phyloP scores from a whole-genome alignment of 1,140 invertebrate genomes.

The Zaprionus kolodkinae region DNA sequence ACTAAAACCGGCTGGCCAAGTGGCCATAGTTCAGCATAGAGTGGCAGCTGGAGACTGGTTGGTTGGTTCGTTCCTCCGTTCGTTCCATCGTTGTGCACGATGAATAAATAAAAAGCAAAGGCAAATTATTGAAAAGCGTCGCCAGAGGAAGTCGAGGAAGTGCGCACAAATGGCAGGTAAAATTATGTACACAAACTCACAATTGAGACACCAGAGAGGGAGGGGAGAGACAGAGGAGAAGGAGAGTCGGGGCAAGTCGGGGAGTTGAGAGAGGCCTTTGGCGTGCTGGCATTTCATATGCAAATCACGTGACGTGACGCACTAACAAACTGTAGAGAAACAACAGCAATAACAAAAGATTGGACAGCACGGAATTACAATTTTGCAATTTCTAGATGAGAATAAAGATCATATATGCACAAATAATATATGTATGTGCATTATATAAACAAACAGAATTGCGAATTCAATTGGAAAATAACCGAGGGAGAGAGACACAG shows the following conservation, averaged over 20 bases:
- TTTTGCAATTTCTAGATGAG: slow-evolving; percentile 53
- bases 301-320: slow-evolving; percentile 61
- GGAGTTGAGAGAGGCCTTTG: slow-evolving; percentile 20
- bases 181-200: slow-evolving; percentile 46
- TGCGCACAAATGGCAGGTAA: slow-evolving; percentile 53
- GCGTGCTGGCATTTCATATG: slow-evolving; percentile 69
- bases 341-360: slow-evolving; percentile 34
- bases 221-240: no score
- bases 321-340: slow-evolving; percentile 25
- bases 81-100: slow-evolving; percentile 27
- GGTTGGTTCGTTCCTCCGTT: slow-evolving; percentile 16
- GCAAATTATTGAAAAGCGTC: slow-evolving; percentile 54
- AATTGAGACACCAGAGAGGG: slow-evolving; percentile 9
- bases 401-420: slow-evolving; percentile 38
- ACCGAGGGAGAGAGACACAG: not conserved
- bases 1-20: slow-evolving; percentile 22
- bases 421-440: slow-evolving; percentile 5
- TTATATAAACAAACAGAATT: slow-evolving; percentile 7
- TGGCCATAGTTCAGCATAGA: slow-evolving; percentile 23
- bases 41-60: slow-evolving; percentile 39
- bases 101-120: slow-evolving; percentile 57
- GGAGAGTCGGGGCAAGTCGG: not conserved
- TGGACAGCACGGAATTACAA: slow-evolving; percentile 55
- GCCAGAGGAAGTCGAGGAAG: slow-evolving; percentile 57
- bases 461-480: slow-evolving; percentile 10